phyloP scores from a whole-genome alignment of 2,797 vertebrate genomes.

The Myotis vivesi region DNA sequence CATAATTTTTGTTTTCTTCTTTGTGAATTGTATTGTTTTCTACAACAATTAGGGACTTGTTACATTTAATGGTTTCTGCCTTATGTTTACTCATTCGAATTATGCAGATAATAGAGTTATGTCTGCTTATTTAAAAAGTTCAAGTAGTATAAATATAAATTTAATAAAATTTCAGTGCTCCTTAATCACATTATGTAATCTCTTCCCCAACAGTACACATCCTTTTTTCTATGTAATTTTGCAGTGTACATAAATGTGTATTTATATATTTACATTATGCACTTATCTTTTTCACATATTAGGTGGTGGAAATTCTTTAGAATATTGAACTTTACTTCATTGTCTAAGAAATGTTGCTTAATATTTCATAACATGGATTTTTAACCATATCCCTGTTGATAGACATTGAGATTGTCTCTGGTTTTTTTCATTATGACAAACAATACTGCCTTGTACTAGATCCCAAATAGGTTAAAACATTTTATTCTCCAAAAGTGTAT shows the following conservation, averaged over 20 bases:
- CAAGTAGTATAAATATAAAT: neutral
- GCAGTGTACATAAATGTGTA: neutral
- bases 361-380: neutral
- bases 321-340: neutral
- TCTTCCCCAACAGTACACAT: neutral
- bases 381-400: neutral
- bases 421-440: neutral
- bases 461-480: neutral
- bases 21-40: slow-evolving; percentile 26
- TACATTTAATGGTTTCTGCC: neutral
- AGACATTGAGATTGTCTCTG: neutral
- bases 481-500: neutral
- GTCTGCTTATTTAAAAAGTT: slow-evolving; percentile 32
- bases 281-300: neutral
- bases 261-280: neutral
- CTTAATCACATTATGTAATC: neutral
- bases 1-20: neutral
- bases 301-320: neutral
- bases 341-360: neutral
- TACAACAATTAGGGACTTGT: neutral
- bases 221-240: neutral
- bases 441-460: neutral
- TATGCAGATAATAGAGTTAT: neutral
- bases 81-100: slow-evolving; percentile 20
- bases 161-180: neutral